Base-by-base conservation (phyloP, 2,797 vertebrate genomes). In the Philypnodon macrostomus region DNA sequence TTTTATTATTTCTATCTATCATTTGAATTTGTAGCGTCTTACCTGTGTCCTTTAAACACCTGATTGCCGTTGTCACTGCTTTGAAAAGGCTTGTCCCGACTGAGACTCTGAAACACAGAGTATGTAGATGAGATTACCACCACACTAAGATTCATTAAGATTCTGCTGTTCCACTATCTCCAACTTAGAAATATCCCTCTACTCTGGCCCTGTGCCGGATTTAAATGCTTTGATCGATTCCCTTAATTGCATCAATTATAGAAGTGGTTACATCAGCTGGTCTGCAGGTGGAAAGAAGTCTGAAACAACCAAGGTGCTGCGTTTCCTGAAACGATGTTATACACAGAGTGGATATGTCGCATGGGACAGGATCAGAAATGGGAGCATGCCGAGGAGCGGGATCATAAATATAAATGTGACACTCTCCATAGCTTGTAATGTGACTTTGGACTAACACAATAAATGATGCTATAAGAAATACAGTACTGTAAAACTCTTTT, bases 31-130 rank as follows among this genome's bases (percentile, higher is more conserved):
- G 13, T 41, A 11, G 1, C 1, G 3, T 24, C 53, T 68, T 70
- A 98, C 95, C 93, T 91, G 89, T 98, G 96, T 40, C 95, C 96
- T 89, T 89, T 92, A 81, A 98, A 97, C 53, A 94, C 68, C 73
- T 93, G 95, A 74, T 92, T 93, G 0, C 83, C 85, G 2, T 94
- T 90, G 19, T 75, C 86, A 63, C 97, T 94, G 0, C 90, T 81
- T 77, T 92, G 94, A 84, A 98, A 96, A 18, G 76, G 90, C 62
- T 90, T 91, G 58, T 97, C 95, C 13, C 91, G 88, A 54, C 90
- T 88, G 4, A 92, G 75, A 0, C 85, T 90, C 95, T 98, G 6
- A 48, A 1, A 27, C 29, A 55, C 14, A 63, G n/a, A 64, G 24
- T 24, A 46, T 8, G 54, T 7, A 23, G 17, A 14, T 9, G n/a